Base-by-base conservation (phyloP, 1,140 invertebrate genomes). In the Frieseomelitta varia region DNA sequence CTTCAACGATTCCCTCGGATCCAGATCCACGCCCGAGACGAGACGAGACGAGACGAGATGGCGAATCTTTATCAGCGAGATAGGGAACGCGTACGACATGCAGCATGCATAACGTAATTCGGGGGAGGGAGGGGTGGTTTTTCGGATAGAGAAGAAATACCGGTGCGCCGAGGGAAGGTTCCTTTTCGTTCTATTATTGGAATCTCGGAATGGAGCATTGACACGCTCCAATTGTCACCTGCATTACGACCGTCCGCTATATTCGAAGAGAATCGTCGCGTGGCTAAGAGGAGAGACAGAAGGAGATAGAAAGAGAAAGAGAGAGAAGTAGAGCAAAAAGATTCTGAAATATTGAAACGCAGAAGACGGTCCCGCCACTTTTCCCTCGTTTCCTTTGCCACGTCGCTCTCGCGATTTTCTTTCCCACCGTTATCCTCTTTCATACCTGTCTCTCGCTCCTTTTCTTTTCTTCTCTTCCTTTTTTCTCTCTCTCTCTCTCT, bases 341-440 rank as follows among this genome's bases (percentile, higher is more conserved):
- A 89, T 85, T 86, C 76, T 90, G 87, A 91, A 91, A 92, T 92
- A 92, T 92, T 91, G 91, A 91, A 91, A 89, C 56, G 85, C 83
- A 76, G 56, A 89, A 84, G 84, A 88, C 85, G 80, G 69, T 80
- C 74, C 47, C 83, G 74, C 68, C 67, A 88, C 81, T 86, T 82
- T 87, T 77, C 73, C 75, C 63, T 34, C 65, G 34, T 63, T 51
- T 79, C 58, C 53, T 30, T 73, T 72, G 56, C 67, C 77, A 39
- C 71, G 76, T 81, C 85, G 87, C 67, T 90, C 82, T 67, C 72
- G 63, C 58, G 72, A 69, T 82, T 56, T 84, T 72, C 56, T 72
- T 15, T 51, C 69, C 30, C 27, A 30, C 19, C 74, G 77, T 79
- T 86, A 73, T 63, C 53, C 67, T 61, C 72, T 24, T 55, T 51